Percentiles rank a stretch among this genome's conserved stretches.
These are phyloP conservation scores for Leptatherina wallacei DNA, from an alignment of 2,797 vertebrate species.

Conservation along the genomic window DNA sequence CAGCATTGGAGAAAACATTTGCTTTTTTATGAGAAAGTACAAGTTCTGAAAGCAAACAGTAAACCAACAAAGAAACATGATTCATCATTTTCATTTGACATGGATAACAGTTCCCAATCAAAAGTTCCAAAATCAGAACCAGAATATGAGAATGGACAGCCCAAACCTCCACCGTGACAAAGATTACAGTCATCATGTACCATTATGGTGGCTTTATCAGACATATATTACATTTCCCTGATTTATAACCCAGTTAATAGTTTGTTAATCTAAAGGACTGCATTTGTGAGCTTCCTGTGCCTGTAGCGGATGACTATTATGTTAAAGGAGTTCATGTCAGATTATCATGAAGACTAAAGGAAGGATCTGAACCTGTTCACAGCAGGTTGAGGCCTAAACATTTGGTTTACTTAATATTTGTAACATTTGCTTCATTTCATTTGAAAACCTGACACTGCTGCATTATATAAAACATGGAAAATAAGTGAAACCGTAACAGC, in stretches of 20 bases:
- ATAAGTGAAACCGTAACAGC: not conserved
- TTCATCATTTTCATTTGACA: not conserved
- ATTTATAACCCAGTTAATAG: not conserved
- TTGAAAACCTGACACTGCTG: no score
- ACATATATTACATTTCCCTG: not conserved
- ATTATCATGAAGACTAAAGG: not conserved
- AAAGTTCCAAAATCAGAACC: not conserved
- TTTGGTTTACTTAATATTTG: no score
- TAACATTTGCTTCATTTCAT: no score
- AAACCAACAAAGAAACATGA: not conserved
- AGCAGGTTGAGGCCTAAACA: no score
- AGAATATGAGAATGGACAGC: no score
- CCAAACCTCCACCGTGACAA: not conserved
- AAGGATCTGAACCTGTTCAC: not conserved
- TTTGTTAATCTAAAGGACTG: not conserved
- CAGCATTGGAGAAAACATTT: not conserved
- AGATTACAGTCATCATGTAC: not conserved
- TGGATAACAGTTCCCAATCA: not conserved
- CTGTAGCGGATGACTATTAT: not conserved
- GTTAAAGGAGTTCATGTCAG: not conserved
- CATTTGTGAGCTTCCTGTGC: not conserved
- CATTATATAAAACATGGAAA: not conserved
- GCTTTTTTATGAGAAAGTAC: not conserved
- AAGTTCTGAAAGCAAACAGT: not conserved
- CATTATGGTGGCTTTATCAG: not conserved